Base-by-base conservation (phyloP, 2,888 invertebrate genomes). In the Luperina testacea region DNA sequence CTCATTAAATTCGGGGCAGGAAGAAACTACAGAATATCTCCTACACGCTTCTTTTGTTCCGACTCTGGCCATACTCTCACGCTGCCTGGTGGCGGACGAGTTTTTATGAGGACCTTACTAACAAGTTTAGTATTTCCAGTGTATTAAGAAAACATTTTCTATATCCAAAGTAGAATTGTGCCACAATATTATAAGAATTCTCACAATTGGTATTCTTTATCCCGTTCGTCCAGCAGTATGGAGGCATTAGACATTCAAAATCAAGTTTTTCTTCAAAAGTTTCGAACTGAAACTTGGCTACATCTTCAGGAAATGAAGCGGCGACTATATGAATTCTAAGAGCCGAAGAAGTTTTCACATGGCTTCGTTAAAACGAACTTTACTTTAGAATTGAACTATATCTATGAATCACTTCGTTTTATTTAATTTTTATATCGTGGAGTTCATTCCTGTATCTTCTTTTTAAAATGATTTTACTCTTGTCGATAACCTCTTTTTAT, bases 181-280 rank as follows among this genome's bases (percentile, higher is more conserved):
- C 53, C 65, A 67, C 2, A 77, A n/a, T 45, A 38, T 27, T 53
- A 9, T 45, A 81, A 48, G 4, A 48, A 42, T 42, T 53, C 2
- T 48, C 27, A 63, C 32, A 27, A 74, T 68, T 53, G 20, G 7
- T 64, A 71, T 76, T 74, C 64, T 59, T 3, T 64, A 45, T 17
- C 20, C n/a, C n/a, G 2, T 71, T 53, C 57, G 61, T 42, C 27
- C 64, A 45, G 64, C 48, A 70, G 70, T 61, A 42, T 71, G 48
- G 61, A 64, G 59, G 32, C 63, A 85, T 75, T 71, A 79, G 32
- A 64, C 53, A 79, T 84, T 82, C 85, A 85, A 83, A 80, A 81
- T 83, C 83, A 74, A 86, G 83, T 77, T 85, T 83, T 83, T 81
- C 75, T 86, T 71, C 15, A 69, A 68, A 86, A 85, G 42, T 85